Evolutionary conservation across 2,888 invertebrate genomes (phyloP).

Genomic region (Pasiphila rectangulata): DNA sequence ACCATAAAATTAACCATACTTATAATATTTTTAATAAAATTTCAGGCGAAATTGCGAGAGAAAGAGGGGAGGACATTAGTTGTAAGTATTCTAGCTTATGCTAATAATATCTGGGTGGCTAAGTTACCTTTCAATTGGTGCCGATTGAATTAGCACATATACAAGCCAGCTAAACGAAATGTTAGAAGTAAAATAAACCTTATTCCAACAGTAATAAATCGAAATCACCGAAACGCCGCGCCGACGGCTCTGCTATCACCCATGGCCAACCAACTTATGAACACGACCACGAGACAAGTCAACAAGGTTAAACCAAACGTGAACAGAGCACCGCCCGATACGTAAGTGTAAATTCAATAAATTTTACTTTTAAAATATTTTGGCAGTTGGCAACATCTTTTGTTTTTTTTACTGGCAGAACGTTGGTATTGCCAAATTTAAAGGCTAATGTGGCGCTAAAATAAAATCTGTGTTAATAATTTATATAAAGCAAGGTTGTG

Average conservation of each 20-base stretch:
- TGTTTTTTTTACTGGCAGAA: background rate
- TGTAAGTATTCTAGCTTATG: conserved; percentile 80
- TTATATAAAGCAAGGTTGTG: conserved; percentile 4
- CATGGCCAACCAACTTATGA: conserved; percentile 85
- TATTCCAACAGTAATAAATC: conserved; percentile 84
- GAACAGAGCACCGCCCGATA: conserved; percentile 88
- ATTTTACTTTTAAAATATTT: background rate
- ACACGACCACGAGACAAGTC: conserved; percentile 90
- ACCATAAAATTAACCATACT: background rate
- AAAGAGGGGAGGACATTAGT: conserved; percentile 87
- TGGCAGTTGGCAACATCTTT: conserved; percentile 14
- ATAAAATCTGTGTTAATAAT: too few species aligned
- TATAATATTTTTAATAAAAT: conserved; percentile 45
- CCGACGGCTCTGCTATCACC: conserved; percentile 84
- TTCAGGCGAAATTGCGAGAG: conserved; percentile 88
- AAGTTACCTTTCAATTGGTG: background rate
- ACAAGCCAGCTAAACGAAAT: too few species aligned
- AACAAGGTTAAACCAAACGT: conserved; percentile 95
- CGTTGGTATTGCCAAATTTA: background rate
- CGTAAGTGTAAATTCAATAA: conserved; percentile 70
- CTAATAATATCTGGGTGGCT: background rate
- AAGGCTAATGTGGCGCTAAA: background rate
- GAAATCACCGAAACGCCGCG: conserved; percentile 88
- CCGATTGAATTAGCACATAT: background rate
- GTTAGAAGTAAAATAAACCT: background rate